phyloP scores from a whole-genome alignment of 2,113 vertebrate genomes.

The Leuciscus idus region DNA sequence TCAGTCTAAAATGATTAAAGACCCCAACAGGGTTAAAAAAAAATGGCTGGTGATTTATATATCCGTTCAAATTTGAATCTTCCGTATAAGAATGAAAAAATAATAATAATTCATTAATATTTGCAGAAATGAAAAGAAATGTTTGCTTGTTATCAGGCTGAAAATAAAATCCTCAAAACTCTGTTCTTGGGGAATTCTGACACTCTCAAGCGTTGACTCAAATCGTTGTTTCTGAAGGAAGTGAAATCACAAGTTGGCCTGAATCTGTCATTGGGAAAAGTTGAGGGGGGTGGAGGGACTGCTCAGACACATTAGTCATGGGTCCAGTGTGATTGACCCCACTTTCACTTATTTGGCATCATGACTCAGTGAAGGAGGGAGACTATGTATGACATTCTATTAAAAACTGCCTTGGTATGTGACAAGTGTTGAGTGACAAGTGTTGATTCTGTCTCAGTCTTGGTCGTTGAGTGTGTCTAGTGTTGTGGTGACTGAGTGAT shows the following conservation, averaged over 20 bases:
- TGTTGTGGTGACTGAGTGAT: background rate
- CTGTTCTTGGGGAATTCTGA: background rate
- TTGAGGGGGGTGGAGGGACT: background rate
- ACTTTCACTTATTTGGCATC: background rate
- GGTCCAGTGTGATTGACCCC: background rate
- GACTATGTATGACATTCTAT: slow-evolving; percentile 17
- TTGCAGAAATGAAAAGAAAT: background rate
- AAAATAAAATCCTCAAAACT: background rate
- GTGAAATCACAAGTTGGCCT: slow-evolving; percentile 2
- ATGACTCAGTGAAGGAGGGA: background rate
- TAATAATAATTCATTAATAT: fast-evolving
- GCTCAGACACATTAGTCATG: slow-evolving; percentile 38
- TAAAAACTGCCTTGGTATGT: slow-evolving; percentile 20
- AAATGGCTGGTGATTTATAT: background rate
- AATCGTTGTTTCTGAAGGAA: slow-evolving; percentile 20
- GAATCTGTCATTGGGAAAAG: background rate
- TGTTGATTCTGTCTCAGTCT: background rate
- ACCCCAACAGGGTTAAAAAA: background rate
- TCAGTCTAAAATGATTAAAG: background rate
- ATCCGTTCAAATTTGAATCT: background rate
- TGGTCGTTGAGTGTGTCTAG: slow-evolving; percentile 5
- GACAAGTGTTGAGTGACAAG: background rate
- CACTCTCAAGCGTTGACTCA: background rate
- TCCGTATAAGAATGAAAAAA: background rate
- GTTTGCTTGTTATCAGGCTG: background rate